Percentiles rank a stretch among this genome's conserved stretches.
These are phyloP conservation scores for Thymelicus sylvestris DNA, from an alignment of 2,888 invertebrate species.

Conservation along the genomic window DNA sequence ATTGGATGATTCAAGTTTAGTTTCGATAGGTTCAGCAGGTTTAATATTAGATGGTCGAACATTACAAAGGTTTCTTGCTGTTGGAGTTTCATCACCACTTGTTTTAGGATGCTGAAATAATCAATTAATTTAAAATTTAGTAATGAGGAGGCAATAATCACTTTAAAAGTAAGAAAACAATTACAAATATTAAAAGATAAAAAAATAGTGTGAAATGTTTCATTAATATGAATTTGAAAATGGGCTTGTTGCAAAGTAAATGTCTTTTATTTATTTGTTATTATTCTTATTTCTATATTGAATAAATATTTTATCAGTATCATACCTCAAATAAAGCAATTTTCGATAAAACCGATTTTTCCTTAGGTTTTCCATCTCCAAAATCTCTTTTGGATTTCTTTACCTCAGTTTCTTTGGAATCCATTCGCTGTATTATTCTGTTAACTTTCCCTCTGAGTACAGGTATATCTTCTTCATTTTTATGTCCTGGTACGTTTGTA, in stretches of 20 bases:
- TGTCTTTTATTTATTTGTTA: background rate
- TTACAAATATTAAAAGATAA: no score
- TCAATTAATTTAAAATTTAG: background rate
- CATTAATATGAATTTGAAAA: no score
- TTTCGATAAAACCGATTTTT: conserved; percentile 64
- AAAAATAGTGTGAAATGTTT: no score
- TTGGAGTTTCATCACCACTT: conserved; percentile 43
- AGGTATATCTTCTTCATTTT: conserved; percentile 48
- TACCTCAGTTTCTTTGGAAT: conserved; percentile 45
- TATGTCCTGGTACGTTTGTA: conserved; percentile 38
- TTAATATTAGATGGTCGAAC: conserved; percentile 39
- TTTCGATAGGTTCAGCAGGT: background rate
- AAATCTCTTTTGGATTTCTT: conserved; percentile 46
- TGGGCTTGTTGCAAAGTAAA: no score
- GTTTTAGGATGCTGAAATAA: conserved; percentile 48
- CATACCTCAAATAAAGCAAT: conserved; percentile 76
- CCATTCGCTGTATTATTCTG: conserved; percentile 54
- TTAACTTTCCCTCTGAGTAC: conserved; percentile 63
- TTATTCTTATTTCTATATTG: no score
- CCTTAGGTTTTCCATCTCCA: conserved; percentile 54
- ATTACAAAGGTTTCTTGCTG: conserved; percentile 41
- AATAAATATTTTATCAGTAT: background rate
- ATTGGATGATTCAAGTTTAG: conserved; percentile 35
- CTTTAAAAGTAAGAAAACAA: no score
- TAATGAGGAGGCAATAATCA: no score